Percentiles rank a stretch among this genome's conserved stretches.
Conservation (phyloP, 2,888 invertebrate species). For the Andrena minutula region DNA sequence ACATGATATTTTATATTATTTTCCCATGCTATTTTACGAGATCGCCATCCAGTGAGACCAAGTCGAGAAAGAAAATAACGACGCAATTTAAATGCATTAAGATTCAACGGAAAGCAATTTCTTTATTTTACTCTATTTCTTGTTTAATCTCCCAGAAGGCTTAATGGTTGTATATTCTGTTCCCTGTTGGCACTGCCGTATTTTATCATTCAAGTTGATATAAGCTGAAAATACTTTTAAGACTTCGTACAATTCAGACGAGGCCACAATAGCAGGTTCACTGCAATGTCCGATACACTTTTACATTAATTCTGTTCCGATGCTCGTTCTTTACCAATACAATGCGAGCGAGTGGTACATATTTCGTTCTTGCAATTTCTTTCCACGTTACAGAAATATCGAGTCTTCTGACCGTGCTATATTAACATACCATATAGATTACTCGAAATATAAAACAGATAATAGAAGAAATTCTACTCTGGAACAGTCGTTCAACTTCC, state of each 20-base stretch:
- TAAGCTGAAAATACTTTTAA: background rate
- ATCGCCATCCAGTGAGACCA: background rate
- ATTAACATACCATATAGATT: too few species aligned
- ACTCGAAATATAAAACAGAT: too few species aligned
- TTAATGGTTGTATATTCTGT: slow-evolving; percentile 3
- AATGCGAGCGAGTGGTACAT: too few species aligned
- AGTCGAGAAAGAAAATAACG: slow-evolving; percentile 9
- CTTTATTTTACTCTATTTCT: slow-evolving; percentile 12
- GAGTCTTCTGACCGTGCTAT: too few species aligned
- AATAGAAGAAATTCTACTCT: too few species aligned
- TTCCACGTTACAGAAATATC: too few species aligned
- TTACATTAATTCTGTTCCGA: background rate
- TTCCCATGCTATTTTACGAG: background rate
- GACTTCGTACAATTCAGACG: background rate
- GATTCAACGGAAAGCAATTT: slow-evolving; percentile 6
- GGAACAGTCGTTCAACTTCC: too few species aligned
- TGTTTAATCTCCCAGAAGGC: background rate
- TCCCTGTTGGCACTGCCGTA: background rate
- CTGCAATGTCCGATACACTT: background rate
- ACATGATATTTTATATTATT: background rate
- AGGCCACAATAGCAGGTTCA: background rate
- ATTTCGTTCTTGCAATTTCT: too few species aligned
- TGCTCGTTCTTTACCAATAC: background rate
- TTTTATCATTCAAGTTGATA: background rate
- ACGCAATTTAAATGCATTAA: slow-evolving; percentile 35